These are phyloP conservation scores for Podarcis siculus DNA, from an alignment of 2,797 vertebrate species.

Conservation along the genomic window DNA sequence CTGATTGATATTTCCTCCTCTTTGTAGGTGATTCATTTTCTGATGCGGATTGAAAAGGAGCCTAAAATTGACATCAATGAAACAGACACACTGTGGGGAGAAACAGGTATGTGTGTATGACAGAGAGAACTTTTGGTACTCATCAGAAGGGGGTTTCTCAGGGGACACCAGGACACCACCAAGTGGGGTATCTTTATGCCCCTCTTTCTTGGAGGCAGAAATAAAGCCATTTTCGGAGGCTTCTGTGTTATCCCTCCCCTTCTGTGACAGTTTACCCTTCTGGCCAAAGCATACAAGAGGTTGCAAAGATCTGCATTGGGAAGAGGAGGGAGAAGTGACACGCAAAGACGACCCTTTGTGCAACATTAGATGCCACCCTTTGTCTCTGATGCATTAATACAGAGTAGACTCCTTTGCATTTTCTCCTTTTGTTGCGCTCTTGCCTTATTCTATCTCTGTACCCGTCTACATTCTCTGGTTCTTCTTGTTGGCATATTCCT, in stretches of 20 bases:
- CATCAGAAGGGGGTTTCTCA: no score
- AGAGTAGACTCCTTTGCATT: background rate
- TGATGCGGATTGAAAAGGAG: conserved; percentile 88
- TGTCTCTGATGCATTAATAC: background rate
- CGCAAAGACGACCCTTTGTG: no score
- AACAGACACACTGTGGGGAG: conserved; percentile 96
- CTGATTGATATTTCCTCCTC: conserved; percentile 61
- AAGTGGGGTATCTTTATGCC: no score
- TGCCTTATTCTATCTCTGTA: background rate
- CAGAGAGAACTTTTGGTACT: no score
- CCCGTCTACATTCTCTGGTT: background rate
- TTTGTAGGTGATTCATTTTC: conserved; percentile 90
- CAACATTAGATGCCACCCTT: no score
- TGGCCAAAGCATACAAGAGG: no score
- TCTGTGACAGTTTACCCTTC: no score
- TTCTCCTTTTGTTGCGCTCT: background rate
- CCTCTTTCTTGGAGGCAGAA: background rate
- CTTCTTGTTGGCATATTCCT: background rate
- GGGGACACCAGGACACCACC: no score
- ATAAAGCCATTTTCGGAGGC: background rate
- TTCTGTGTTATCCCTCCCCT: no score
- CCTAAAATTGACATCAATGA: conserved; percentile 89
- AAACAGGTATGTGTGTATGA: conserved; percentile 88
- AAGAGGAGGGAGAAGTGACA: no score
- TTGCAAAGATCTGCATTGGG: no score